Conservation (phyloP, 2,888 invertebrate species). For the Chloromyia formosa region DNA sequence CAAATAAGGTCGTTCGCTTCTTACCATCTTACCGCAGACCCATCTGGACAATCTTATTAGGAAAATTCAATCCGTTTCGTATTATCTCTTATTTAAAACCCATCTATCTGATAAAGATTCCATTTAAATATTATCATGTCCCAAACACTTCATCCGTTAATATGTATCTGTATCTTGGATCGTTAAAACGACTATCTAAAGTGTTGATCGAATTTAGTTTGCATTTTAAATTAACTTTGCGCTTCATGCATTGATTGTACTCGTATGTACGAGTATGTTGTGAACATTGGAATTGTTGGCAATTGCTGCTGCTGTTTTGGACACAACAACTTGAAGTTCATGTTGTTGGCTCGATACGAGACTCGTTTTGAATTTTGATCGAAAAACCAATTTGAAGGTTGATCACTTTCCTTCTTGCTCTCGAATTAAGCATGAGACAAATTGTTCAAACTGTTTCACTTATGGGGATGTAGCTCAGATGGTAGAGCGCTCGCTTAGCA, state of each 20-base stretch:
- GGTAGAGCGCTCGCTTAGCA: conserved; percentile 64
- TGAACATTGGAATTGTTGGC: background rate
- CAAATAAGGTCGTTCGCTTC: too few relatives aligned
- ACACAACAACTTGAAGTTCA: background rate
- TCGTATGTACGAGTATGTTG: too few relatives aligned
- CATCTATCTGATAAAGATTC: background rate
- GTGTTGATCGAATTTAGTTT: conserved; percentile 23
- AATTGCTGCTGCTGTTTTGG: background rate
- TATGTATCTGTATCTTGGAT: conserved; percentile 12
- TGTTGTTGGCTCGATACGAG: background rate
- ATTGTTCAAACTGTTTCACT: background rate
- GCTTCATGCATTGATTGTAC: too few relatives aligned
- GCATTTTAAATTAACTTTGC: conserved; percentile 16
- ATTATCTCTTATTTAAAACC: background rate
- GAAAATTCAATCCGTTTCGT: too few relatives aligned
- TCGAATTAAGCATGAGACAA: background rate
- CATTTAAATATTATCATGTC: conserved; percentile 11
- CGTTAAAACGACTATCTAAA: conserved; percentile 7
- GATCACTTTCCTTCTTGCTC: conserved; percentile 1
- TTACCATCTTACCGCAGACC: too few relatives aligned
- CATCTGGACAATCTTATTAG: too few relatives aligned
- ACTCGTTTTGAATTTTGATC: conserved; percentile 29
- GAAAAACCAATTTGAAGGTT: conserved; percentile 19
- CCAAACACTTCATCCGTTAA: background rate
- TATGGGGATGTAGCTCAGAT: conserved; percentile 65